Base-by-base conservation (phyloP, 1,140 invertebrate genomes). In the Daktulosphaira vitifoliae region DNA sequence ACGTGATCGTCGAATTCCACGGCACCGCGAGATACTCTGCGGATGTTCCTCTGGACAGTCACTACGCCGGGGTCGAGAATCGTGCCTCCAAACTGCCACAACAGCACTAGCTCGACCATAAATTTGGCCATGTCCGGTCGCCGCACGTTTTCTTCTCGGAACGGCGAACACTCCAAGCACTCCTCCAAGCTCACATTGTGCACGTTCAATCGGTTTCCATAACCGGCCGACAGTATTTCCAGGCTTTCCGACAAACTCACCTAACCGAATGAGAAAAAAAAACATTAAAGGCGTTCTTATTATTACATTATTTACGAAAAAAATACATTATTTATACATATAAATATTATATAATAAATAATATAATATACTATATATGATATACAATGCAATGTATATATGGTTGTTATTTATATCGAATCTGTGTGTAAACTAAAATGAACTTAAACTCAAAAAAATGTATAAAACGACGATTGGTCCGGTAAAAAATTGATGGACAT, bases 11-110 rank as follows among this genome's bases (percentile, higher is more conserved):
- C 56, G 25, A 29, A 62, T 25, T 48, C 18, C 9, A 62, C 56
- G 1, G 25, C 26, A 1, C 9, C 3, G 6, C 16, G 22, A 5
- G 16, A 15, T n/a, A 39, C 42, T 3, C 56, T 22, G 42, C 46
- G 46, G 23, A 62, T 16, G 13, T 13, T 0, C 5, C 18, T 11
- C 1, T 18, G 16, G 16, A 48, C 18, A 6, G 48, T 23, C 48
- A 48, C 6, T 25, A 62, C 18, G 11, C 11, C 13, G 1, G 13
- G 7, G 56, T 62, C 25, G 9, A 62, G 25, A 23, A 46, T 16
- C 2, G 56, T 62, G 13, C 56, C 56, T n/a, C 56, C 56, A 13
- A 62, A 62, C 25, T 62, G 42, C 56, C 56, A 62, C 8, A 62
- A 16, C 13, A 48, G 4, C 11, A 33, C 13, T 16, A 62, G 16